A percentile compares a stretch with the other conserved stretches of the same genome.
phyloP scores from a whole-genome alignment of 1,140 invertebrate species.

The Agrypnia vestita region DNA sequence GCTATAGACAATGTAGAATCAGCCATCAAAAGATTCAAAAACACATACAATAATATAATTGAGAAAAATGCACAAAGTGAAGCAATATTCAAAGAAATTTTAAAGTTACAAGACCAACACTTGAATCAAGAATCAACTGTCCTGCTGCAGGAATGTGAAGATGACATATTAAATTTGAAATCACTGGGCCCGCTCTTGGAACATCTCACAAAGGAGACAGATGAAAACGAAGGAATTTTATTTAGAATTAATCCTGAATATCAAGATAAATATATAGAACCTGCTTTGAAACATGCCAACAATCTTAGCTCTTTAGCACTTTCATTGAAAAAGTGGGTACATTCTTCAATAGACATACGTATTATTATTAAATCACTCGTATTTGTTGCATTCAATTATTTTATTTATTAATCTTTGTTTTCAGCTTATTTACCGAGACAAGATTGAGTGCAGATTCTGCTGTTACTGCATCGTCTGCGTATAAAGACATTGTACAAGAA shows the following conservation, averaged over 20 bases:
- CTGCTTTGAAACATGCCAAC: constrained; percentile 80
- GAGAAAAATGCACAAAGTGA: constrained; percentile 43
- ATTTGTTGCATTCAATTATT: background rate
- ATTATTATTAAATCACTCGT: background rate
- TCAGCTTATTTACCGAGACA: constrained; percentile 80
- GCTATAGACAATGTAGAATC: constrained; percentile 68
- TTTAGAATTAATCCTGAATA: constrained; percentile 80
- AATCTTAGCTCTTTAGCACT: constrained; percentile 77
- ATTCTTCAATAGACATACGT: background rate
- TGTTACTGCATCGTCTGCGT: constrained; percentile 85
- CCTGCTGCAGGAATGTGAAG: constrained; percentile 59
- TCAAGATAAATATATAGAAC: constrained; percentile 77
- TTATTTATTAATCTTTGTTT: constrained; percentile 51
- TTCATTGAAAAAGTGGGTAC: constrained; percentile 69
- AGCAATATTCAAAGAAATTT: constrained; percentile 28
- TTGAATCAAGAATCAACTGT: constrained; percentile 50
- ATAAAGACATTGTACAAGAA: constrained; percentile 84
- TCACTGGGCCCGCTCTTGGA: constrained; percentile 64
- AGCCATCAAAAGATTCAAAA: constrained; percentile 58
- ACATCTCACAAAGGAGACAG: constrained; percentile 68
- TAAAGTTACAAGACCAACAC: constrained; percentile 33
- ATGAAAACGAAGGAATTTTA: constrained; percentile 76
- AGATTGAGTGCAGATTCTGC: constrained; percentile 80
- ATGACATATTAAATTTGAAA: constrained; percentile 65
- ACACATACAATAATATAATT: constrained; percentile 57